Conservation (phyloP, 2,888 invertebrate genomes). For the Smittia aterrima region DNA sequence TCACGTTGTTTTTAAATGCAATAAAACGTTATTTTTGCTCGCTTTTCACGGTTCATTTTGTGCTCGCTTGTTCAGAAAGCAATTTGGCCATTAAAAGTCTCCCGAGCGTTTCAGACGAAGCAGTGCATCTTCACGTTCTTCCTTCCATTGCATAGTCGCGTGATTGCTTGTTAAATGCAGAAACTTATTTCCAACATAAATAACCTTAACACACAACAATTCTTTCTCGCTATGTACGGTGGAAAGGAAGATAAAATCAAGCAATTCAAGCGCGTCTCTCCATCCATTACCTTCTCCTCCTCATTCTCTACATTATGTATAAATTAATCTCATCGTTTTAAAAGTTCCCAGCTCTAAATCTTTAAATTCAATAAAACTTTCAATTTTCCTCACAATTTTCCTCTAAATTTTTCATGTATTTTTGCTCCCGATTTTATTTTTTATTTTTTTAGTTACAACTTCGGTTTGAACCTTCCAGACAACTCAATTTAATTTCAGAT, state of each 20-base stretch:
- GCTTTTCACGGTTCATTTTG: not conserved
- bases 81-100: not conserved
- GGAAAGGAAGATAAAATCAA: not conserved
- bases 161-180: constrained; percentile 4
- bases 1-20: not conserved
- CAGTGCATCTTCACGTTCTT: not conserved
- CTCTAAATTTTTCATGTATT: not conserved
- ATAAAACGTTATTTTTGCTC: not conserved
- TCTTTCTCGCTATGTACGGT: not conserved
- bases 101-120: not conserved
- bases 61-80: not conserved
- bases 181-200: constrained; percentile 3
- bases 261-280: not conserved
- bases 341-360: not conserved
- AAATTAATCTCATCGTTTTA: not conserved
- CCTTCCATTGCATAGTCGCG: constrained; percentile 7
- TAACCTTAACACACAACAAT: not conserved
- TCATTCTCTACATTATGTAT: not conserved
- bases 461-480: no score
- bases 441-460: not conserved
- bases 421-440: constrained; percentile 1
- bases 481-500: no score
- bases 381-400: not conserved
- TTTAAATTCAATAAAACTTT: constrained; percentile 7
- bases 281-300: not conserved